Conservation (phyloP, 2,797 vertebrate genomes). For the Oryzias sinensis region DNA sequence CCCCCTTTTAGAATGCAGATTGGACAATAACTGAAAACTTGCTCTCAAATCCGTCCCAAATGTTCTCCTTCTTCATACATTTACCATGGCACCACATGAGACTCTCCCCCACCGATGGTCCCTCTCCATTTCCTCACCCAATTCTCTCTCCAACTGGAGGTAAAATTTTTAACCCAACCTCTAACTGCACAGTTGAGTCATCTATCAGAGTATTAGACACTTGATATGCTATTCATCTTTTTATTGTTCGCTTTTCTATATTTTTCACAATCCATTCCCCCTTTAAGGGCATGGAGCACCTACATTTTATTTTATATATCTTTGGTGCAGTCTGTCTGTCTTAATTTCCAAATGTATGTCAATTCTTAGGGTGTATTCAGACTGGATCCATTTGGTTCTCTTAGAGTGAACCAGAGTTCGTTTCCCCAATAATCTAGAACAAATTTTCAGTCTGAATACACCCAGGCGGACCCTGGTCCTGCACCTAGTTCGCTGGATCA, state of each 20-base stretch:
- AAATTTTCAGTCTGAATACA: no score
- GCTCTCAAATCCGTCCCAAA: background rate
- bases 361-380: background rate
- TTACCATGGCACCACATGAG: constrained; percentile 1
- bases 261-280: background rate
- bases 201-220: constrained; percentile 31
- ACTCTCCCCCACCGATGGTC: constrained; percentile 10
- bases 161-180: constrained; percentile 32
- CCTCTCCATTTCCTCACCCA: constrained; percentile 12
- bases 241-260: constrained; percentile 22
- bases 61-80: constrained; percentile 2
- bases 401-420: no score
- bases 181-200: constrained; percentile 31
- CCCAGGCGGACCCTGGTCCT: no score
- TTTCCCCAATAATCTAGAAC: no score
- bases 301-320: background rate
- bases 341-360: constrained; percentile 2
- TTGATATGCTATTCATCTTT: constrained; percentile 43
- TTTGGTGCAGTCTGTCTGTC: constrained; percentile 17
- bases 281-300: constrained; percentile 22
- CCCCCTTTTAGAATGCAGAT: constrained; percentile 12
- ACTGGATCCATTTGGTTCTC: no score
- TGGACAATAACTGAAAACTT: constrained; percentile 18
- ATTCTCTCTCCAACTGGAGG: constrained; percentile 18
- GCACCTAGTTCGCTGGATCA: no score